Evolutionary conservation across 1,140 invertebrate genomes (phyloP).

Genomic region (Gerris buenoi): DNA sequence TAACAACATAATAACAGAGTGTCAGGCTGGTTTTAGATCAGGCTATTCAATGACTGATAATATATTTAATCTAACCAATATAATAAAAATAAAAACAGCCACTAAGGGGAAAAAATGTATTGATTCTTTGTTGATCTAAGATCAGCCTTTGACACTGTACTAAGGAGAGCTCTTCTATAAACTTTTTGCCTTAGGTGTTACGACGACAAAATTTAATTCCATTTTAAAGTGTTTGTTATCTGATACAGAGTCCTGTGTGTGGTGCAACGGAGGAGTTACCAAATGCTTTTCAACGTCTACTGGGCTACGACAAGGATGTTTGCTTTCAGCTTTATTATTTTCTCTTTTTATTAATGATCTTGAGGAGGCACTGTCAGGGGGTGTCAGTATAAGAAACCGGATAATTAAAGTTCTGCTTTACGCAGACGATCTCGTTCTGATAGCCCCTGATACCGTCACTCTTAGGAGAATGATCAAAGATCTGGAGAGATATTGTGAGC

Average conservation of each 20-base stretch:
- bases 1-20: neutral
- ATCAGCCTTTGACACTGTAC: neutral
- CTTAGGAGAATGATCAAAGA: neutral
- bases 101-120: neutral
- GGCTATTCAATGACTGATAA: neutral
- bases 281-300: neutral
- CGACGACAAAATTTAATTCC: neutral
- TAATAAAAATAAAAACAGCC: neutral
- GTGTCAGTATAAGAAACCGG: neutral
- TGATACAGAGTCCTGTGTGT: neutral
- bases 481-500: neutral
- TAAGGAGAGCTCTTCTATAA: neutral
- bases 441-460: neutral
- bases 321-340: neutral
- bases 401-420: neutral
- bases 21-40: neutral
- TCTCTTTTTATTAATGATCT: neutral
- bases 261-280: neutral
- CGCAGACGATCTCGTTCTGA: neutral
- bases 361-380: neutral
- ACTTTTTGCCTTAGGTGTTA: neutral
- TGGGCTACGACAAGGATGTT: neutral
- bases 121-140: neutral
- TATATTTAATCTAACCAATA: neutral
- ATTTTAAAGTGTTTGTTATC: neutral